Evolutionary conservation across 2,888 invertebrate genomes (phyloP).

Genomic region (Phrixothrix hirtus): DNA sequence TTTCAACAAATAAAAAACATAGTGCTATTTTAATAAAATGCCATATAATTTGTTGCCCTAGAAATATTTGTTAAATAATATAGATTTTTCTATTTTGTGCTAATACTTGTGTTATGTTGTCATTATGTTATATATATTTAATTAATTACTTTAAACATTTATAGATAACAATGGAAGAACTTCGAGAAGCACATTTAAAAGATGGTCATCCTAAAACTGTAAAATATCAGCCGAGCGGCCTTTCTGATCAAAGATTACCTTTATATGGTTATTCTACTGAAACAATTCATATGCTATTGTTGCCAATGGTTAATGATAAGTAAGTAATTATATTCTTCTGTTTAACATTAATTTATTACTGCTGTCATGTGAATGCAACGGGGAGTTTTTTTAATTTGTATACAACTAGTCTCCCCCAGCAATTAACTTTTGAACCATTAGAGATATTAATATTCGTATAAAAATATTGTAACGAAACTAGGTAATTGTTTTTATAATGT

Average conservation of each 20-base stretch:
- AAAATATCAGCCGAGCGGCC: constrained; percentile 60
- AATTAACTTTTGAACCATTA: no score
- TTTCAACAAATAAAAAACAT: no score
- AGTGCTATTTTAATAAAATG: background rate
- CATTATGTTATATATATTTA: background rate
- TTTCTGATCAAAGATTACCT: constrained; percentile 81
- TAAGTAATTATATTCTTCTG: constrained; percentile 34
- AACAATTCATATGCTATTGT: constrained; percentile 87
- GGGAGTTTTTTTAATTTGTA: no score
- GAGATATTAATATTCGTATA: background rate
- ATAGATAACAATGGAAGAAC: constrained; percentile 81
- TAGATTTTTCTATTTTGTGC: background rate
- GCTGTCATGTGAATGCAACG: no score
- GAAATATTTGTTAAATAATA: constrained; percentile 2
- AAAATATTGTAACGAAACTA: background rate
- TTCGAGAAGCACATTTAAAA: constrained; percentile 65
- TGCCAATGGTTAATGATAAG: constrained; percentile 92
- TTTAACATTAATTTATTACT: no score
- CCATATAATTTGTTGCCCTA: background rate
- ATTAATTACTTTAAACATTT: constrained; percentile 1
- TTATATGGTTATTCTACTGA: constrained; percentile 95
- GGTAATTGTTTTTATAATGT: no score
- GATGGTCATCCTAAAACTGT: constrained; percentile 50
- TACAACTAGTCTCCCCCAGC: no score
- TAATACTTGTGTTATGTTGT: background rate